phyloP scores from a whole-genome alignment of 2,888 invertebrate genomes.

The Xestoiulus laeticollis region DNA sequence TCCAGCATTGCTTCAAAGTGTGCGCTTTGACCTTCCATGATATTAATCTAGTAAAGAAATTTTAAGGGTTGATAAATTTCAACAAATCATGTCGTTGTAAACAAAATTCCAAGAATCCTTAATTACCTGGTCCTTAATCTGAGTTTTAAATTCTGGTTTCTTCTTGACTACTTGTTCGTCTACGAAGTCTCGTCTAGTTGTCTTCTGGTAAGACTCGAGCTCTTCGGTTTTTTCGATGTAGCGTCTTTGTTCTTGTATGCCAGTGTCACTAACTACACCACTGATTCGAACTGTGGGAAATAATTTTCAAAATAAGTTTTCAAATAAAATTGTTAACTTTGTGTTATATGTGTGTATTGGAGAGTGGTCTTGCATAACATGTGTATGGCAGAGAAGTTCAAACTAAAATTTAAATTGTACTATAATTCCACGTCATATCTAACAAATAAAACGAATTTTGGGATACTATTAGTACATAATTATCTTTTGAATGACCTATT shows the following conservation, averaged over 20 bases:
- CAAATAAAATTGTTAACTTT: no score
- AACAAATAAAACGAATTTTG: no score
- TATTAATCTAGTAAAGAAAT: constrained; percentile 54
- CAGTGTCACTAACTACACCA: constrained; percentile 85
- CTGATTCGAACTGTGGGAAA: constrained; percentile 70
- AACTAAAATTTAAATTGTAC: no score
- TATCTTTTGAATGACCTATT: no score
- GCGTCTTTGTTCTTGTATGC: constrained; percentile 87
- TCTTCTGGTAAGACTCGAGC: constrained; percentile 83
- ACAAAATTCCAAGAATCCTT: not conserved
- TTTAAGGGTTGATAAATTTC: not conserved
- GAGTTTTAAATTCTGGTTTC: constrained; percentile 86
- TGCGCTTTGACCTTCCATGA: constrained; percentile 92
- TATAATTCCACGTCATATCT: no score
- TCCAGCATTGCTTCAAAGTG: constrained; percentile 95
- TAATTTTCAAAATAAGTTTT: constrained; percentile 3
- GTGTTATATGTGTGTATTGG: no score
- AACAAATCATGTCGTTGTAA: not conserved
- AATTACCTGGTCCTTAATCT: constrained; percentile 72
- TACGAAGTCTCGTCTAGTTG: constrained; percentile 81
- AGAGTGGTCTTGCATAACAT: no score
- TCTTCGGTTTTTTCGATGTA: constrained; percentile 92
- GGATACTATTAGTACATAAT: no score
- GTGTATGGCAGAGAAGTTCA: no score
- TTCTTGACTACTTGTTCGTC: constrained; percentile 83